phyloP scores from a whole-genome alignment of 2,113 vertebrate genomes.

The Istiophorus platypterus region DNA sequence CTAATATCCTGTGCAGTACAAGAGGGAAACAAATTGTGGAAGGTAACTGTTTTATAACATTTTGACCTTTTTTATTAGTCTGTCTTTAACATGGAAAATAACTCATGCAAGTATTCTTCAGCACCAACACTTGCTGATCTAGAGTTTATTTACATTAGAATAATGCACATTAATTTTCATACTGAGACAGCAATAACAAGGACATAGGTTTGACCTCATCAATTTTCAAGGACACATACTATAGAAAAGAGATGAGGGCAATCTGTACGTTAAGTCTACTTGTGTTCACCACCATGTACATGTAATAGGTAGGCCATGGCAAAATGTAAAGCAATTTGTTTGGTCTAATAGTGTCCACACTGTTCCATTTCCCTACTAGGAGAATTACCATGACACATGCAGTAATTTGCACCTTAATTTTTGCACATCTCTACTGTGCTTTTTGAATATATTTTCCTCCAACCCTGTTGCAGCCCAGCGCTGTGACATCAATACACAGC shows the following conservation, averaged over 20 bases:
- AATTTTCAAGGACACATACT: slow-evolving; percentile 5
- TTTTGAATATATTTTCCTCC: slow-evolving; percentile 19
- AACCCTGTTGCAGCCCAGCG: background rate
- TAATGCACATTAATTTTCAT: slow-evolving; percentile 22
- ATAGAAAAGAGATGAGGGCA: slow-evolving; percentile 17
- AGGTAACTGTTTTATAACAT: background rate
- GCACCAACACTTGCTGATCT: background rate
- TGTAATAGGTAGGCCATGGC: background rate
- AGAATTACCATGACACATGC: slow-evolving; percentile 2
- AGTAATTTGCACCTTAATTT: slow-evolving; percentile 29
- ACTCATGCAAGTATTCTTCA: background rate
- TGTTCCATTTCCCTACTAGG: background rate
- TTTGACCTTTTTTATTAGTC: background rate
- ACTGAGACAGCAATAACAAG: background rate
- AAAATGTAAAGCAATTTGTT: background rate
- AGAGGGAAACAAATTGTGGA: slow-evolving; percentile 4
- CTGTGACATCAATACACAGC: slow-evolving; percentile 18
- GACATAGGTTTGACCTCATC: slow-evolving; percentile 16
- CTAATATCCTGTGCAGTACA: background rate
- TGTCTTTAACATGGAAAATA: background rate
- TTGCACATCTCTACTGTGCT: background rate
- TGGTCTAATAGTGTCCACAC: background rate
- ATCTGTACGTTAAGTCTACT: background rate
- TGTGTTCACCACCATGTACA: background rate
- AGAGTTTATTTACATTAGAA: slow-evolving; percentile 18